These are phyloP conservation scores for Stegophylla sp. DNA, from an alignment of 2,888 invertebrate species.

Conservation along the genomic window DNA sequence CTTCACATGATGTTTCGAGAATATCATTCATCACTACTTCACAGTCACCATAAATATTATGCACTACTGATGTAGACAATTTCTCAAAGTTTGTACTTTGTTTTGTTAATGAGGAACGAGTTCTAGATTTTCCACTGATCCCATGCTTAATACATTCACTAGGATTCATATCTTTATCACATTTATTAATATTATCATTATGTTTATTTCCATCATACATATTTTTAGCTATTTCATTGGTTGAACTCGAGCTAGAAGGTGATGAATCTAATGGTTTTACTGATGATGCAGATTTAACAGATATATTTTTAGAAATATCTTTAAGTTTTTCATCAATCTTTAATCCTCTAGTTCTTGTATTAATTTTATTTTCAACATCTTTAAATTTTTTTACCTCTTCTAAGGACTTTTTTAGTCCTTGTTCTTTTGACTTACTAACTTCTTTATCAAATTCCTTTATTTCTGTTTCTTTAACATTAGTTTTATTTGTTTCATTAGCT, in stretches of 20 bases:
- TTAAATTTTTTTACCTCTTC: not conserved
- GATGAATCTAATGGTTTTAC: not conserved
- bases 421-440: not conserved
- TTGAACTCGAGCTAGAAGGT: not conserved
- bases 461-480: not conserved
- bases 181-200: not conserved
- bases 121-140: conserved; percentile 3
- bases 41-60: not conserved
- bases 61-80: not conserved
- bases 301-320: not conserved
- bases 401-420: not conserved
- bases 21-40: not conserved
- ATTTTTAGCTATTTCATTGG: not conserved
- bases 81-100: not conserved
- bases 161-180: not conserved
- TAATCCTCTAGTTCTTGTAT: conserved; percentile 12
- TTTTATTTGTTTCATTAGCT: not conserved
- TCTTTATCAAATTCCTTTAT: not conserved
- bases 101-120: conserved; percentile 22
- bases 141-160: not conserved
- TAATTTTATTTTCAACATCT: not conserved
- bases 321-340: conserved; percentile 11
- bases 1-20: not conserved
- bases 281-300: not conserved
- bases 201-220: not conserved